Evolutionary conservation across 92 coral and sea anemone genomes (phyloP), one percentile per base, ranked within the genome.

Genomic region (Zoanthus sociatus): DNA sequence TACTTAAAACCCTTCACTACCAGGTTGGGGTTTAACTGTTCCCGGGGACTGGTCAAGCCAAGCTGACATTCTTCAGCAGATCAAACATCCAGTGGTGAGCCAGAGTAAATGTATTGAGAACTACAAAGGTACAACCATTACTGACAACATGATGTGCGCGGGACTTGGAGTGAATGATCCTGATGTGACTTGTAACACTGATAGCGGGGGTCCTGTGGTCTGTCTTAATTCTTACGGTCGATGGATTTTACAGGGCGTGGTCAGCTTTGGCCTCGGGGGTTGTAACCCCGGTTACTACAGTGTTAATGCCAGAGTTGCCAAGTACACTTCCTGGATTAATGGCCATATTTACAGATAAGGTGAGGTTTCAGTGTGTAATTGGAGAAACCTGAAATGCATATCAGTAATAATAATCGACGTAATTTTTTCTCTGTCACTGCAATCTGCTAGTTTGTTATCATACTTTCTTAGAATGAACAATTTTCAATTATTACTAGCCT

Each of bases 181-280:
- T 6, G 64, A 86, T 10, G 82, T 74, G 44, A 91, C 96, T 9
- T 93, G 96, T 69, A 93, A 93, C 86, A 91, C 96, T 0, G 96
- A 93, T 60, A 93, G 96, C 55, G 96, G 96, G 26, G 96, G 96
- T 44, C 94, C 96, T 58, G 87, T 93, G 15, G 93, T 92, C 1
- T 93, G 96, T 56, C 66, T 69, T 86, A 84, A 75, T 51, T 26
- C 17, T n/a, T 73, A 48, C 30, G 95, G 94, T 11, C 79, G 82
- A 26, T 93, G 96, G 96, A 84, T 69, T 32, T 89, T 93, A 16
- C 96, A 93, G 74, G 96, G 96, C 44, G 96, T 93, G 82, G 96
- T 93, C 55, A 93, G 96, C 70, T 93, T 92, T 92, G 96, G 96
- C 12, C 85, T 53, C 0, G 93, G 96, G 16, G 88, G 87, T 1